phyloP scores from a whole-genome alignment of 2,113 vertebrate species.

The Mystacornis crossleyi region DNA sequence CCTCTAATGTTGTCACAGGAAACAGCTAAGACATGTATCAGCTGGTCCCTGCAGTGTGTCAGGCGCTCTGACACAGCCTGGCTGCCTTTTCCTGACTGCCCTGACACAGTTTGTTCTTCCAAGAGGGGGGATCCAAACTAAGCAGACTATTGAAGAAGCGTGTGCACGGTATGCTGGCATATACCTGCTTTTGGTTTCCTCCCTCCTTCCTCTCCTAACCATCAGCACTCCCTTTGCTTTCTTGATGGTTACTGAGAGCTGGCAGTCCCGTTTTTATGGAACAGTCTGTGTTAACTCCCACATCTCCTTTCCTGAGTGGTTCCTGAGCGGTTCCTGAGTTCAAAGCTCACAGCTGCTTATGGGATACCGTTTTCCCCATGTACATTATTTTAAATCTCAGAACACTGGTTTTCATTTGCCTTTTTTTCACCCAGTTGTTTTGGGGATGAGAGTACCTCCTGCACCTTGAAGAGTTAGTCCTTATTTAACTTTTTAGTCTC shows the following conservation, averaged over 20 bases:
- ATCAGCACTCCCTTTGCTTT: neutral
- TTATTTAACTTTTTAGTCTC: neutral
- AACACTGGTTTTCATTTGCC: neutral
- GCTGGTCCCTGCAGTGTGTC: rapidly evolving
- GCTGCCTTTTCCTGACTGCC: neutral
- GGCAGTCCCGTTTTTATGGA: neutral
- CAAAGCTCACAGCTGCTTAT: neutral
- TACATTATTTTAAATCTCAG: neutral
- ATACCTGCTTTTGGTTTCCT: neutral
- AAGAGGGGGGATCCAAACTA: neutral
- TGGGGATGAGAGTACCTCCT: neutral
- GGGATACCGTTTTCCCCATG: neutral
- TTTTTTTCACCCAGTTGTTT: neutral
- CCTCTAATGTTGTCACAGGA: rapidly evolving
- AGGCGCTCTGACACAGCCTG: neutral
- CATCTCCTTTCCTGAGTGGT: neutral
- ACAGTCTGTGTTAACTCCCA: neutral
- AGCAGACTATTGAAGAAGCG: neutral
- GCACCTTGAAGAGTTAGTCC: neutral
- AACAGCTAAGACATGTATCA: neutral
- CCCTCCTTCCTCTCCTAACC: neutral
- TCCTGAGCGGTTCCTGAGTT: neutral
- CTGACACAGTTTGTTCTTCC: neutral
- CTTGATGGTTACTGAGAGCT: neutral
- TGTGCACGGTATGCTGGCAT: rapidly evolving